Evolutionary conservation across 1,140 invertebrate species (phyloP).

Genomic region (Calliphora vicina): DNA sequence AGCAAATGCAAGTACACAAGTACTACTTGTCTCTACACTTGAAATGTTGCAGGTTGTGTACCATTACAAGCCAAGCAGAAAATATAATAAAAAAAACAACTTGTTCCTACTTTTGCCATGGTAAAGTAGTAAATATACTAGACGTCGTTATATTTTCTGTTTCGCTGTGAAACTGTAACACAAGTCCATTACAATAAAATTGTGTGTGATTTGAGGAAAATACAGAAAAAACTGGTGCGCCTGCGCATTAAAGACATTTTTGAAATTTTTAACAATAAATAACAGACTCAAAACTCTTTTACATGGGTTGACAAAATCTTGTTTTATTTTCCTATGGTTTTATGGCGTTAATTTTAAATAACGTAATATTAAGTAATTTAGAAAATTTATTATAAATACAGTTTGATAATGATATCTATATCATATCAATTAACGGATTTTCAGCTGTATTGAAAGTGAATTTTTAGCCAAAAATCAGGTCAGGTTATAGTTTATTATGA

Average conservation of each 20-base stretch:
- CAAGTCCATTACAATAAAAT: not conserved
- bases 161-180: no score
- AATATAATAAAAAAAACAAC: not conserved
- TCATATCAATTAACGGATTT: no score
- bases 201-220: not conserved
- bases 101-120: not conserved
- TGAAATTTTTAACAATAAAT: not conserved
- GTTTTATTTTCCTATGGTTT: no score
- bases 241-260: not conserved
- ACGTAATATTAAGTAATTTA: not conserved
- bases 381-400: not conserved
- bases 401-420: no score
- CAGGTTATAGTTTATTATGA: no score
- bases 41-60: conserved; percentile 4
- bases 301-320: no score
- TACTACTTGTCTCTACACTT: not conserved
- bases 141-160: no score
- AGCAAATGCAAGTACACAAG: not conserved
- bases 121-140: not conserved
- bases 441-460: no score
- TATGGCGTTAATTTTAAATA: not conserved
- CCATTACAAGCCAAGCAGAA: not conserved
- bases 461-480: no score
- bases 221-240: not conserved
- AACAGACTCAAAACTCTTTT: not conserved